Evolutionary conservation across 2,888 invertebrate species (phyloP), one percentile per base, ranked within the genome.

Genomic region (Nectonema munidae): DNA sequence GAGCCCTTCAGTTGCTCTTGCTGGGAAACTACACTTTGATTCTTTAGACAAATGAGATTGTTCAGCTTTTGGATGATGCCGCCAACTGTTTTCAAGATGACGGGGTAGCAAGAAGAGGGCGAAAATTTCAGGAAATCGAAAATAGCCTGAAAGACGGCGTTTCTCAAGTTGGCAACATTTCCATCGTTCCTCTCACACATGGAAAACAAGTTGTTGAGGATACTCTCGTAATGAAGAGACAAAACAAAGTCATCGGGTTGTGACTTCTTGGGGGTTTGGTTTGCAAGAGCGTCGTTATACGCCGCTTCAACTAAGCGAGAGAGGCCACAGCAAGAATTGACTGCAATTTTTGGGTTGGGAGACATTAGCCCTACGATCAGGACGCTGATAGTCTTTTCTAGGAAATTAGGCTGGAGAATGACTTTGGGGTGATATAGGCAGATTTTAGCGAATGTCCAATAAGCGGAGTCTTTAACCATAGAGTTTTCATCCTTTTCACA

Each of bases 301-400:
- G 83, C 81, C 2, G 89, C 83, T 54, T 86, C 83, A 0, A 86
- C 81, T 34, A 95, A 61, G 20, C 81, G 79, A 17, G 79, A 79
- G 49, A 99, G 76, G 0, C 95, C 61, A n/a, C n/a, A n/a, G n/a
- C n/a, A n/a, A n/a, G n/a, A n/a, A n/a, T n/a, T n/a, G n/a, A n/a
- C n/a, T n/a, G n/a, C n/a, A n/a, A n/a, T n/a, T n/a, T n/a, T n/a
- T n/a, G n/a, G n/a, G n/a, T n/a, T n/a, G n/a, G n/a, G n/a, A n/a
- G n/a, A n/a, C n/a, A n/a, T n/a, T n/a, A n/a, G n/a, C n/a, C n/a
- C n/a, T n/a, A n/a, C n/a, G n/a, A n/a, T n/a, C n/a, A n/a, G n/a
- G n/a, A n/a, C n/a, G n/a, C n/a, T n/a, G n/a, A n/a, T n/a, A n/a
- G n/a, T n/a, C n/a, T n/a, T n/a, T n/a, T n/a, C n/a, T n/a, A n/a